Base-by-base conservation (phyloP, 30 jellyfish, hydroid and myxozoan species). In the Aurelia aurita region DNA sequence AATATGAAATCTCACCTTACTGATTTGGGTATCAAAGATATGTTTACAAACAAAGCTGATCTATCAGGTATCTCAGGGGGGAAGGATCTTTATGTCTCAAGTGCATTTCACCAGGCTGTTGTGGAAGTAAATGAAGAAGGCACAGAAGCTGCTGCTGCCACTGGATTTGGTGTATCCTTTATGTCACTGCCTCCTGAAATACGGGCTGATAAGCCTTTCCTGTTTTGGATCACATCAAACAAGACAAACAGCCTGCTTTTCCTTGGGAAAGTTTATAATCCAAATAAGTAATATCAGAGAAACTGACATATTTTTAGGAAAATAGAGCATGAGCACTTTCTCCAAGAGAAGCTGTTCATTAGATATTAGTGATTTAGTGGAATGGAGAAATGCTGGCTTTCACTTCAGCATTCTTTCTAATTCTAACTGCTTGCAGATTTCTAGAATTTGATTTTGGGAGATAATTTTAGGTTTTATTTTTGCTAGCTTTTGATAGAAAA, bases 91-190 rank as follows among this genome's bases (percentile, higher is more conserved):
- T 90, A 55, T 57, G 95, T 90, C 22, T 82, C 97, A 21, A 62
- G 86, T 64, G 92, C 92, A 21, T 68, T 82, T 27, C 97, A 90
- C 47, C 74, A 90, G 73, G 87, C 97, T 28, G 71, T 82, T 32
- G 60, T 90, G 54, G 97, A 90, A 23, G 95, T 90, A 27, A 77
- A 90, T 57, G 97, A 90, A 55, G 91, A 83, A 22, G 97, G 97
- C 16, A 90, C 97, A 11, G 95, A 73, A 34, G 97, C 97, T 20
- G 89, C 91, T 10, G 95, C 91, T 27, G 96, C 97, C n/a, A 90
- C 97, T 49, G 97, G 95, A 12, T 72, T 83, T 54, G 94, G 90
- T n/a, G 68, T 90, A 43, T 31, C 35, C 18, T 53, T 58, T 43
- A 90, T 82, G 93, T 82, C 91, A 5, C 51, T 82, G 77, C 95